Evolutionary conservation across 1,140 invertebrate genomes (phyloP).

Genomic region (Bombus difficillimus): DNA sequence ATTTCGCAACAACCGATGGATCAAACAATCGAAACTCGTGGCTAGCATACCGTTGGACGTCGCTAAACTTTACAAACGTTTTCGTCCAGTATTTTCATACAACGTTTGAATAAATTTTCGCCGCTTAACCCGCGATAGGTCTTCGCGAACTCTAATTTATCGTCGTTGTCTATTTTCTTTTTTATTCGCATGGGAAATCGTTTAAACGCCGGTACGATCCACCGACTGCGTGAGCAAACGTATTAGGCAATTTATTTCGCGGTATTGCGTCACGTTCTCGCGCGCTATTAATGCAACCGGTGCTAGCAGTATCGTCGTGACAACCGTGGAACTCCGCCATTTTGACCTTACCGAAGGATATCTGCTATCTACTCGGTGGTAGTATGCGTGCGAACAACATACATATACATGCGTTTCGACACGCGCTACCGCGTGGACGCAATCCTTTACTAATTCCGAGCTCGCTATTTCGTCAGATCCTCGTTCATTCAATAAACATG

Average conservation of each 20-base stretch:
- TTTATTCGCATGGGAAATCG: neutral
- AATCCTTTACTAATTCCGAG: slow-evolving; percentile 60
- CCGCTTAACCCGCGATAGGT: neutral
- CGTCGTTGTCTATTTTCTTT: no score
- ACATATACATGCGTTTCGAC: slow-evolving; percentile 56
- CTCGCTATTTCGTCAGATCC: slow-evolving; percentile 61
- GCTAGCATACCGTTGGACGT: neutral
- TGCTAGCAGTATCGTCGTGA: slow-evolving; percentile 63
- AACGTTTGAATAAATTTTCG: neutral
- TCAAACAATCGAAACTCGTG: no score
- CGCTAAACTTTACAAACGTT: neutral
- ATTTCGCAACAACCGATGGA: neutral
- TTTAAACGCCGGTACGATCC: neutral
- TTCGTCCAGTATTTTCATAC: neutral
- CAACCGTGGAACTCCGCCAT: slow-evolving; percentile 73
- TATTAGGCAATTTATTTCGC: slow-evolving; percentile 68
- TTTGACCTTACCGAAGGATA: slow-evolving; percentile 81
- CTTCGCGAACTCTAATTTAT: neutral
- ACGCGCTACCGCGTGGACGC: slow-evolving; percentile 47
- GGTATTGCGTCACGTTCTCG: slow-evolving; percentile 68
- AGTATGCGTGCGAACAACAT: slow-evolving; percentile 19
- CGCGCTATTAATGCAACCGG: slow-evolving; percentile 66
- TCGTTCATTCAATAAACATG: slow-evolving; percentile 56
- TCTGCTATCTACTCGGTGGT: slow-evolving; percentile 66
- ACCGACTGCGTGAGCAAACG: slow-evolving; percentile 21